Conservation (phyloP, 1,140 invertebrate genomes). For the Leptinotarsa lineolata region DNA sequence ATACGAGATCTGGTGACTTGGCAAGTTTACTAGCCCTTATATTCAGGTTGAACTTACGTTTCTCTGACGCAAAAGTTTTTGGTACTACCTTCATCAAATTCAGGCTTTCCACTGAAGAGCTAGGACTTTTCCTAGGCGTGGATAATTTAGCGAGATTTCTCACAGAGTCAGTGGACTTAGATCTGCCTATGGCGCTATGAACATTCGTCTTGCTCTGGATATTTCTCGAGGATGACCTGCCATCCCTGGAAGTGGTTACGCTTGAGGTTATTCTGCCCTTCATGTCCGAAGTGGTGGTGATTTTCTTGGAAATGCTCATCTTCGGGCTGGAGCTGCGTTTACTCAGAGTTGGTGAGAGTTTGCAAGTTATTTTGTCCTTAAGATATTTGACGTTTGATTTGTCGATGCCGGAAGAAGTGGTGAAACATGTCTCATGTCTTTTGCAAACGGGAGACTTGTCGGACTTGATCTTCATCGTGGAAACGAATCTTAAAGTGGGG, state of each 20-base stretch:
- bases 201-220: constrained; percentile 46
- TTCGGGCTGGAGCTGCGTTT: constrained; percentile 52
- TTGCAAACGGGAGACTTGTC: constrained; percentile 43
- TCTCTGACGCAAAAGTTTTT: constrained; percentile 56
- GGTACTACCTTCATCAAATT: constrained; percentile 48
- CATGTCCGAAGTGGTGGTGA: constrained; percentile 53
- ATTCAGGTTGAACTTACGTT: constrained; percentile 46
- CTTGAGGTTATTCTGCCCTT: constrained; percentile 44
- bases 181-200: constrained; percentile 10
- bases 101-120: constrained; percentile 33
- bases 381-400: constrained; percentile 63
- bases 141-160: constrained; percentile 38
- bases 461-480: constrained; percentile 56
- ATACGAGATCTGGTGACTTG: constrained; percentile 62
- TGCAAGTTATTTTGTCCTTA: constrained; percentile 64
- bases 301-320: constrained; percentile 54
- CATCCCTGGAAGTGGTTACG: constrained; percentile 39
- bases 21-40: constrained; percentile 47
- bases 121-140: constrained; percentile 30
- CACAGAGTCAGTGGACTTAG: constrained; percentile 31
- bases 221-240: constrained; percentile 37
- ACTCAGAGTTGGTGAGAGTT: constrained; percentile 59
- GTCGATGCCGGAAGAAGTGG: constrained; percentile 46
- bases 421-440: constrained; percentile 66
- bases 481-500: constrained; percentile 69